Percentiles rank a stretch among this genome's conserved stretches.
These are phyloP conservation scores for Lemur catta DNA, from an alignment of 2,797 vertebrate genomes.

Conservation along the genomic window DNA sequence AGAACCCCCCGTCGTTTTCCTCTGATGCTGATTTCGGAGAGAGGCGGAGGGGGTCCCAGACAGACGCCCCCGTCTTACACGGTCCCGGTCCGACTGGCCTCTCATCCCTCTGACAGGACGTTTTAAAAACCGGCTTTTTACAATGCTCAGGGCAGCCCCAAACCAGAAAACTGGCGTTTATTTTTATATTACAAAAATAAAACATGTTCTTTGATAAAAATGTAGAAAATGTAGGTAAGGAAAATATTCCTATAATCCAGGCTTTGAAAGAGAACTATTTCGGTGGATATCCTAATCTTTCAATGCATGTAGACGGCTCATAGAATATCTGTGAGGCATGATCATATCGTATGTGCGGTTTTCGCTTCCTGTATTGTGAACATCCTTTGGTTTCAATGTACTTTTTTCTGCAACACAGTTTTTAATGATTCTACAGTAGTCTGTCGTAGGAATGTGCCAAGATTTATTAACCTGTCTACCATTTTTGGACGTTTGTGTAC, in stretches of 20 bases:
- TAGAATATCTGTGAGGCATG: not conserved
- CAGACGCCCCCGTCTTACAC: not conserved
- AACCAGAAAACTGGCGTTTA: not conserved
- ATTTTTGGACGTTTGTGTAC: not conserved
- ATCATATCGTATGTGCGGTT: not conserved
- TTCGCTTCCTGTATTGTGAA: not conserved
- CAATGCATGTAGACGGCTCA: not conserved
- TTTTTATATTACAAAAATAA: slow-evolving; percentile 21
- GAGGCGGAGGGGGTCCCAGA: not conserved
- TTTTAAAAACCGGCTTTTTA: not conserved
- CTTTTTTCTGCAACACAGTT: not conserved
- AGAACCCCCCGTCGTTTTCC: not conserved
- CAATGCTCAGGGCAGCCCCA: not conserved
- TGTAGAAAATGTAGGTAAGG: not conserved
- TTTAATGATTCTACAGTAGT: not conserved
- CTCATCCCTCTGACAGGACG: not conserved
- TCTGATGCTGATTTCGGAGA: not conserved
- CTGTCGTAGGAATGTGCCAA: not conserved
- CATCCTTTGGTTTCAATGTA: not conserved
- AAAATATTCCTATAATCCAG: not conserved
- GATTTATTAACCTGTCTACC: not conserved
- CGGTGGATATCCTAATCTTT: not conserved
- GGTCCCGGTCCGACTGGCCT: not conserved
- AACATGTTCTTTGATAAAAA: not conserved
- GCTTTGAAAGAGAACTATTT: not conserved